These are phyloP conservation scores for Corythornis vintsioides DNA, from an alignment of 2,113 vertebrate genomes.

Conservation along the genomic window DNA sequence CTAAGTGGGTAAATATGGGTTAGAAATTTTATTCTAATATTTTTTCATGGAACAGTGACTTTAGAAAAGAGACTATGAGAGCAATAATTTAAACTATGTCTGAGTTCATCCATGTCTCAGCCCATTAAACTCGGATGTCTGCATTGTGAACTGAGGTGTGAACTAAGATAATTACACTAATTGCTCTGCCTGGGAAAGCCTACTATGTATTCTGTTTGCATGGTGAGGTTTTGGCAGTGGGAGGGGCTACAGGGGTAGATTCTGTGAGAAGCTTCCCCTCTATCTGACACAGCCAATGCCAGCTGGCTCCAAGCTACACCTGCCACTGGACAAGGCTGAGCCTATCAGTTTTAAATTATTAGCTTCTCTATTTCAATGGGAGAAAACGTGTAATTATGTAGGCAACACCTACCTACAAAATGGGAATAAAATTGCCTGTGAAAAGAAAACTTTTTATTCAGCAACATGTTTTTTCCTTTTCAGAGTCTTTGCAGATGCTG, in stretches of 20 bases:
- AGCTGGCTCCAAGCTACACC: not conserved
- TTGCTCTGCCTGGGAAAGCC: constrained; percentile 39
- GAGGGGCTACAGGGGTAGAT: not conserved
- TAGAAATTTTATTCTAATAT: not conserved
- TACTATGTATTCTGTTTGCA: not conserved
- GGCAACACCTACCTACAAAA: not conserved
- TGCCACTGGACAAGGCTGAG: not conserved
- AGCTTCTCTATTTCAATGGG: not conserved
- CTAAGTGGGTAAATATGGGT: not conserved
- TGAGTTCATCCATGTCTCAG: constrained; percentile 44
- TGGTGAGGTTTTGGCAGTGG: not conserved
- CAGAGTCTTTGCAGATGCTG: not conserved
- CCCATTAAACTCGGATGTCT: constrained; percentile 52
- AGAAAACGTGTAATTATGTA: not conserved
- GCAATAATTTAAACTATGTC: constrained; percentile 31
- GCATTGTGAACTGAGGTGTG: constrained; percentile 52
- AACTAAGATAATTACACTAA: constrained; percentile 67
- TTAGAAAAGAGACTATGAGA: not conserved
- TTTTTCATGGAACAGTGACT: constrained; percentile 5
- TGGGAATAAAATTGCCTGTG: not conserved
- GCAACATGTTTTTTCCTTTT: not conserved
- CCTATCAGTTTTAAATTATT: not conserved
- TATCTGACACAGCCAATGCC: not conserved
- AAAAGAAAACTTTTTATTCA: not conserved
- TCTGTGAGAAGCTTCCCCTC: not conserved